phyloP scores from a whole-genome alignment of 1,140 invertebrate genomes.

The Aphis gossypii region DNA sequence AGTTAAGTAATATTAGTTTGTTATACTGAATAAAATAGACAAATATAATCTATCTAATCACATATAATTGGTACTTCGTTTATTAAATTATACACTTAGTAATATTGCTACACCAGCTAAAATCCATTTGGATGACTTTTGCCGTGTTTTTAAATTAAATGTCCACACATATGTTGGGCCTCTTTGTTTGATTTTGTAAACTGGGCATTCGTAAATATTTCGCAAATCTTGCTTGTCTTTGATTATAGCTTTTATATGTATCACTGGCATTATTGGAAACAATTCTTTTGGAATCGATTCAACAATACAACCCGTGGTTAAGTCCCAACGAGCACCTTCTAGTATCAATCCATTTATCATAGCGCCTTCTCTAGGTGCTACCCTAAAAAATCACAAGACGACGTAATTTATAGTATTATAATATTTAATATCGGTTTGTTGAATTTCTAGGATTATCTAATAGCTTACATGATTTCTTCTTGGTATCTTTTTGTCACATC shows the following conservation, averaged over 20 bases:
- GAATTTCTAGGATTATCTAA: neutral
- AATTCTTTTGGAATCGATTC: constrained; percentile 90
- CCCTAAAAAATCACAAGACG: constrained; percentile 64
- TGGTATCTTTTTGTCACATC: constrained; percentile 93
- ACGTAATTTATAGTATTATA: neutral
- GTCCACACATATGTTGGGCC: constrained; percentile 96
- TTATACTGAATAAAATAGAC: no score
- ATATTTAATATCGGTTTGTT: neutral
- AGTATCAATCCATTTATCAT: constrained; percentile 90
- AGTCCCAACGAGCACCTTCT: constrained; percentile 94
- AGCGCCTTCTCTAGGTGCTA: constrained; percentile 87
- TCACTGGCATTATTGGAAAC: constrained; percentile 89
- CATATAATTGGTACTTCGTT: neutral
- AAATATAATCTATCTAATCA: neutral
- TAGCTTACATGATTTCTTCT: constrained; percentile 78
- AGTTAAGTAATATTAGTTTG: no score
- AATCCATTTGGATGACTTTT: constrained; percentile 89
- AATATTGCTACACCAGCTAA: constrained; percentile 90
- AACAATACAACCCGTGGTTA: constrained; percentile 74
- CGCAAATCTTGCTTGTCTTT: constrained; percentile 88
- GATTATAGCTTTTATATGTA: constrained; percentile 75
- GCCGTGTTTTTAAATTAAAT: constrained; percentile 90
- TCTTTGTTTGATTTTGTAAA: constrained; percentile 87
- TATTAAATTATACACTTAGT: constrained; percentile 64
- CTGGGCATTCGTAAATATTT: constrained; percentile 91